Conservation (phyloP, 2,113 vertebrate genomes). For the Pycnonotus jocosus region DNA sequence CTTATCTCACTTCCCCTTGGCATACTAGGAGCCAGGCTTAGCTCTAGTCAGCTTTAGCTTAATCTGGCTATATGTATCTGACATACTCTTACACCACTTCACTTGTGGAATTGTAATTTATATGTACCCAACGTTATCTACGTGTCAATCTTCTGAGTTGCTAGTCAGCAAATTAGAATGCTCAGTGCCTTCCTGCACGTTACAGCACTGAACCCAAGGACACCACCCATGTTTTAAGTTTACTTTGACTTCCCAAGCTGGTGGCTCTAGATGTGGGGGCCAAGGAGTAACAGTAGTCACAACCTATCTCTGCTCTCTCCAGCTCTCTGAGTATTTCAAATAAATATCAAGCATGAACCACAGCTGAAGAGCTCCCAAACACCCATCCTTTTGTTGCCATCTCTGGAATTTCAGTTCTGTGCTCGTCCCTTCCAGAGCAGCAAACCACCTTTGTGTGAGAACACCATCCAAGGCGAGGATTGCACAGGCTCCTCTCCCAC, state of each 20-base stretch:
- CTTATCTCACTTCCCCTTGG: neutral
- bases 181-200: neutral
- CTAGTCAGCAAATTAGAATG: neutral
- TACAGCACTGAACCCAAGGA: neutral
- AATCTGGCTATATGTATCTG: accelerated
- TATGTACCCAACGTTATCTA: neutral
- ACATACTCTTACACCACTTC: neutral
- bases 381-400: neutral
- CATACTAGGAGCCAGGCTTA: neutral
- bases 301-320: neutral
- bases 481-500: neutral
- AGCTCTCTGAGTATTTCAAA: neutral
- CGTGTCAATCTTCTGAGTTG: neutral
- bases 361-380: neutral
- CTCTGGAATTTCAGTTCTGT: neutral
- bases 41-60: neutral
- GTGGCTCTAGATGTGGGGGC: neutral
- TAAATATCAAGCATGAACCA: neutral
- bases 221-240: neutral
- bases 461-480: neutral
- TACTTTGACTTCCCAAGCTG: neutral
- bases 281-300: neutral
- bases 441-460: neutral
- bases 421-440: neutral
- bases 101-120: neutral